Base-by-base conservation (phyloP, 2,797 vertebrate genomes). In the Gorsachius magnificus region DNA sequence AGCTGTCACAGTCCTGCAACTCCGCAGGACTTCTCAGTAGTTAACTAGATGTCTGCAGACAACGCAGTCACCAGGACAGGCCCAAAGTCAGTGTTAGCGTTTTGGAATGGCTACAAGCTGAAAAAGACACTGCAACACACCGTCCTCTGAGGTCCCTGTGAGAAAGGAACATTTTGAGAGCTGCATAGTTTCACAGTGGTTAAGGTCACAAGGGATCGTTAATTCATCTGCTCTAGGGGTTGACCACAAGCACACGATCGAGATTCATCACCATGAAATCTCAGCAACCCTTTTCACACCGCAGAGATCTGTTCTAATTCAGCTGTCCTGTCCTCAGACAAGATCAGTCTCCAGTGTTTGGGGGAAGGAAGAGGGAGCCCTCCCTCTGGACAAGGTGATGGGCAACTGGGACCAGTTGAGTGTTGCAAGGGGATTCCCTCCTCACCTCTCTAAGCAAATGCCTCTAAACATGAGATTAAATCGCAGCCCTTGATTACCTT, bases 181-280 rank as follows among this genome's bases (percentile, higher is more conserved):
- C 0, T 7, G 10, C 51, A 26, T 35, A n/a, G 2, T 53, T 94
- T 89, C 13, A 3, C 2, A 11, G 33, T 46, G 29, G n/a, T 57
- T 88, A 90, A 66, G 16, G 20, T 18, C 35, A 46, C 28, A 90
- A 79, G 6, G 20, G 10, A 46, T 61, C n/a, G 50, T 78, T 81
- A 53, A 69, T 61, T 71, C 38, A 13, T 69, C 61, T 28, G 14
- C 24, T 43, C 57, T 51, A 25, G 24, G 19, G 35, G 9, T 10
- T 82, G 65, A 54, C 24, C 41, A 36, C 16, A 61, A 31, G 29
- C 13, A 8, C 43, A 69, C 0, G 0, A 69, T 8, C 2, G 5
- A 79, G 50, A 61, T 87, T 69, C 41, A 65, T 65, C 80, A 69
- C 1, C 5, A 13, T n/a, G 46, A 71, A 91, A 81, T 29, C 36